These are phyloP conservation scores for Aphidoletes aphidimyza DNA, from an alignment of 2,888 invertebrate genomes.

Conservation along the genomic window DNA sequence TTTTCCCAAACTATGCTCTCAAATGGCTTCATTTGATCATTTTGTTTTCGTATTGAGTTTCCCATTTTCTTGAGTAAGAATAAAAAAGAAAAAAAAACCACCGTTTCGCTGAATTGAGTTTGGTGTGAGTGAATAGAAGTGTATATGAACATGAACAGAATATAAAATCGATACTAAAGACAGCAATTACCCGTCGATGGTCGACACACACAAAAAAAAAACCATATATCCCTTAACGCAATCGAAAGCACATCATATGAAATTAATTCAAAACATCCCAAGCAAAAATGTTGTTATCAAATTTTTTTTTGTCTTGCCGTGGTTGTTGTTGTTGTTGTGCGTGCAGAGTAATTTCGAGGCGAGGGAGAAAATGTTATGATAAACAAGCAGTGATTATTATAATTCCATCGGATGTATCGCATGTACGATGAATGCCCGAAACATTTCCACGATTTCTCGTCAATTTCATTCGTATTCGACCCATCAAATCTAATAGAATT, in stretches of 20 bases:
- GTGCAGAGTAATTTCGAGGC: not conserved
- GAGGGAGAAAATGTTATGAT: not conserved
- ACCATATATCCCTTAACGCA: too few species aligned
- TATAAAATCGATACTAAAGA: not conserved
- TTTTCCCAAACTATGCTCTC: not conserved
- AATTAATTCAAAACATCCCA: slow-evolving; percentile 20
- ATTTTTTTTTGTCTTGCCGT: not conserved
- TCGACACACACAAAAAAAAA: not conserved
- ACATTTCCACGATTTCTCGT: not conserved
- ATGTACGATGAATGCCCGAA: not conserved
- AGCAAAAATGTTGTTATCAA: too few species aligned
- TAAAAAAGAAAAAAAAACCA: too few species aligned
- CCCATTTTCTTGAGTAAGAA: too few species aligned
- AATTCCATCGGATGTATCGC: not conserved
- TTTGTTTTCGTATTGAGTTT: too few species aligned
- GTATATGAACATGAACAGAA: not conserved
- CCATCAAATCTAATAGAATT: slow-evolving; percentile 50
- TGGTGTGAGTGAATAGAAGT: too few species aligned
- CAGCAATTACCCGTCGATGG: not conserved
- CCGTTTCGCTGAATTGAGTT: too few species aligned
- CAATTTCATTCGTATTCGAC: not conserved
- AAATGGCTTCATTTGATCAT: too few species aligned
- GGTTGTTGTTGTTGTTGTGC: not conserved
- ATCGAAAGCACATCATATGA: not conserved
- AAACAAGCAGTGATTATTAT: slow-evolving; percentile 41